phyloP scores from a whole-genome alignment of 2,113 vertebrate species.

The Geothlypis trichas region DNA sequence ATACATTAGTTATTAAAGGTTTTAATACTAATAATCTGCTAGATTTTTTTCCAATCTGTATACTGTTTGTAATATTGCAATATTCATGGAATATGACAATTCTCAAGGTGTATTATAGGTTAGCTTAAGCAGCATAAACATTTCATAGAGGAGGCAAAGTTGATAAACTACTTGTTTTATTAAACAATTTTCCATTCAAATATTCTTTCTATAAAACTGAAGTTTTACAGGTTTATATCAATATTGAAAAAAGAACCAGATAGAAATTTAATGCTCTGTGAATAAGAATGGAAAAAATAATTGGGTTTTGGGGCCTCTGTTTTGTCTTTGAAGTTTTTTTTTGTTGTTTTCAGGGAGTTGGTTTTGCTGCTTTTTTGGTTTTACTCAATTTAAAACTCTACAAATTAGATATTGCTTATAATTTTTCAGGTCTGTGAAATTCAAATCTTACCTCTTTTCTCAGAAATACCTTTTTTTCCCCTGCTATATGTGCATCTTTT shows the following conservation, averaged over 20 bases:
- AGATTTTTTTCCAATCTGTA: background rate
- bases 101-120: background rate
- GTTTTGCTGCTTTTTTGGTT: background rate
- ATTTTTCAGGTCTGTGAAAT: background rate
- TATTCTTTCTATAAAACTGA: background rate
- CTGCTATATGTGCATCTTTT: background rate
- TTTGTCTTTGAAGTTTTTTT: background rate
- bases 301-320: background rate
- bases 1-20: background rate
- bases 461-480: background rate
- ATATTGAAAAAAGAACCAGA: background rate
- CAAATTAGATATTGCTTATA: background rate
- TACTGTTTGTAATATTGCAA: background rate
- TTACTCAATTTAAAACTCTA: background rate
- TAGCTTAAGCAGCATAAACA: background rate
- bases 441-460: background rate
- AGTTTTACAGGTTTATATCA: background rate
- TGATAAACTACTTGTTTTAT: background rate
- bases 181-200: background rate
- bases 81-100: background rate
- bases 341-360: rapidly evolving
- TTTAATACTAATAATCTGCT: background rate
- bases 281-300: background rate
- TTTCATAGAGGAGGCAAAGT: background rate
- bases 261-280: background rate